Evolutionary conservation across 2,113 vertebrate species (phyloP).

Genomic region (Alosa alosa): DNA sequence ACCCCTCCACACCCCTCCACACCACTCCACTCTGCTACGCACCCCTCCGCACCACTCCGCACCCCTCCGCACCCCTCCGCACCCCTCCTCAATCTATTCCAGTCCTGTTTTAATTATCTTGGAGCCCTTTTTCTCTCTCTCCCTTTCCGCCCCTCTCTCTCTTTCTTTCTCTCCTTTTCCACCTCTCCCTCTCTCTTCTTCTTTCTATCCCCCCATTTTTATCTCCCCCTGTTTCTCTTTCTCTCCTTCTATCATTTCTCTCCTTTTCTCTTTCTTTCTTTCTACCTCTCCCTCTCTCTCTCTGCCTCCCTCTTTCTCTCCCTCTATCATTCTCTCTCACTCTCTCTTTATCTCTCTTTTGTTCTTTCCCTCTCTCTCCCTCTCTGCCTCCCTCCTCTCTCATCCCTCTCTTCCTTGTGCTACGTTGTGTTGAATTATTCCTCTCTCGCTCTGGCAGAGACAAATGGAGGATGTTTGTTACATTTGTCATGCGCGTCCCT

Average conservation of each 20-base stretch:
- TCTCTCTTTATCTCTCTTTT: neutral
- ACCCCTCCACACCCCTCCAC: no score
- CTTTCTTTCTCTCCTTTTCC: neutral
- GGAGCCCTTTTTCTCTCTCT: neutral
- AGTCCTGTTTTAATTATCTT: constrained; percentile 4
- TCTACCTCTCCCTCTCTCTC: neutral
- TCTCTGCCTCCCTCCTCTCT: neutral
- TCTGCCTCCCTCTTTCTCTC: neutral
- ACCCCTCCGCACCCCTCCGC: no score
- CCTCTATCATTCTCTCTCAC: neutral
- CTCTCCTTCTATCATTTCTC: neutral
- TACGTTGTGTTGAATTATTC: neutral
- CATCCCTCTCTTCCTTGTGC: neutral
- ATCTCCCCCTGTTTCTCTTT: no score
- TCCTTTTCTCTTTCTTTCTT: neutral
- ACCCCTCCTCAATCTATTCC: neutral
- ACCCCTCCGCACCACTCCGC: no score
- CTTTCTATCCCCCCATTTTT: neutral
- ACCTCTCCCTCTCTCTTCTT: neutral
- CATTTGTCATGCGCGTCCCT: constrained; percentile 36
- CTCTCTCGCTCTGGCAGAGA: constrained; percentile 18
- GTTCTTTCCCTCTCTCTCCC: neutral
- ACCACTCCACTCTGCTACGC: no score
- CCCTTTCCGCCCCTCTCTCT: neutral
- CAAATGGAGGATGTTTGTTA: constrained; percentile 30